Evolutionary conservation across 2,797 vertebrate genomes (phyloP), one percentile per base, ranked within the genome.

Genomic region (Mycteria americana): DNA sequence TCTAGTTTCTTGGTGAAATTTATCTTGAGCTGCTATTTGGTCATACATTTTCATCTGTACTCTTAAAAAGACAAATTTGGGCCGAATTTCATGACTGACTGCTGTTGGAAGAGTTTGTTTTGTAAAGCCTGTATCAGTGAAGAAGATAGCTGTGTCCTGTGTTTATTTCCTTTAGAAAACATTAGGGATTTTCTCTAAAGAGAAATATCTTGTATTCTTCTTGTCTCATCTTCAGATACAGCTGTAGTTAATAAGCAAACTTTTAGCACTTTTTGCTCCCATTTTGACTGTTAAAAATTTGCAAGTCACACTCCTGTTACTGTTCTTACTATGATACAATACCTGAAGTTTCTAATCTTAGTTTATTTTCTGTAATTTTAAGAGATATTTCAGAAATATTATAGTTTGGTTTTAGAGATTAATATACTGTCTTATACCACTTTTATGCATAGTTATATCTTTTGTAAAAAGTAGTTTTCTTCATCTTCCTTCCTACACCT

Each of bases 1-100:
- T 97, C 91, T 97, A 88, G 95, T 96, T 96, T 91, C 77, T 78
- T 62, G 62, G 63, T 64, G 95, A 96, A 97, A 97, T 92, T 95
- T 89, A 30, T 94, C 81, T 85, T 48, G 60, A 92, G 51, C 81
- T 89, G 64, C 50, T 93, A 0, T 77, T 97, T 92, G 33, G 24
- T 79, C 57, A 31, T 80, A 9, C 30, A 7, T 95, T 95, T 87
- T 93, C 33, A 43, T 91, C 41, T 64, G 37, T 77, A 30, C 64
- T 80, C 15, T 37, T 77, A 80, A 77, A 93, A 86, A 85, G 60
- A 33, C n/a, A 64, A n/a, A 70, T 73, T 91, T 85, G 77, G n/a
- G 19, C 30, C 4, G 1, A 21, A 62, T 94, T 94, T 93, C 8
- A 4, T 6, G 3, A 33, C 21, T 82, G 35, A 48, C 46, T 73